These are phyloP conservation scores for Tetraodon nigroviridis DNA, from an alignment of 2,113 vertebrate genomes.

Conservation along the genomic window DNA sequence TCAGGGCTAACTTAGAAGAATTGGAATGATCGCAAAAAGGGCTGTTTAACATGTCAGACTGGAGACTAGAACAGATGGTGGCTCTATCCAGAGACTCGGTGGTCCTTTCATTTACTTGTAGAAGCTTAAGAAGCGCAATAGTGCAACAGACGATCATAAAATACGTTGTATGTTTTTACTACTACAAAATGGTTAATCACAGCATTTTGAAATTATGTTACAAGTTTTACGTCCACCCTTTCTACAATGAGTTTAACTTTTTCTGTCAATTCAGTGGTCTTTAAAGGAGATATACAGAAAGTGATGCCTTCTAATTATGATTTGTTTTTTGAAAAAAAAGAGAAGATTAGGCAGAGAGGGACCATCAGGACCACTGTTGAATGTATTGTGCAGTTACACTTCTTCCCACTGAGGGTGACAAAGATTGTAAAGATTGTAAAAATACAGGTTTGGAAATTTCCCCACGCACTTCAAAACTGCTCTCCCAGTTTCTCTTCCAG, in stretches of 20 bases:
- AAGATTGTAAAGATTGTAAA: too few relatives aligned
- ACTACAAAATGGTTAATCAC: not conserved
- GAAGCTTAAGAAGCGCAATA: slow-evolving; percentile 8
- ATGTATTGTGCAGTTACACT: too few relatives aligned
- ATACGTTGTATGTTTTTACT: slow-evolving; percentile 2
- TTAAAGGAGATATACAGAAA: too few relatives aligned
- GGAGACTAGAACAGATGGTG: slow-evolving; percentile 28
- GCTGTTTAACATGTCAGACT: slow-evolving; percentile 65
- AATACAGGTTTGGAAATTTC: slow-evolving; percentile 15
- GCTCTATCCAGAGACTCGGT: slow-evolving; percentile 34
- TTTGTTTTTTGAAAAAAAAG: too few relatives aligned
- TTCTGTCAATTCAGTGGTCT: too few relatives aligned
- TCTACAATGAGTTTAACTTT: too few relatives aligned
- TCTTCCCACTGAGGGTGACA: too few relatives aligned
- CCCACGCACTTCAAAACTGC: slow-evolving; percentile 26
- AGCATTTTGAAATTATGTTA: not conserved
- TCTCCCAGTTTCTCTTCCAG: slow-evolving; percentile 6
- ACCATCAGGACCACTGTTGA: too few relatives aligned
- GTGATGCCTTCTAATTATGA: too few relatives aligned
- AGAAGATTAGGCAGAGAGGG: too few relatives aligned
- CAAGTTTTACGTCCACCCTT: not conserved
- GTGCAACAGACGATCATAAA: slow-evolving; percentile 11
- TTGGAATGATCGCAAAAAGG: slow-evolving; percentile 49
- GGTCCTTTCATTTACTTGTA: slow-evolving; percentile 31
- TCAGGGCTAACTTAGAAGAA: slow-evolving; percentile 42